phyloP scores from a whole-genome alignment of 35 echinoderm and acorn worm species.

The Apostichopus parvimensis region DNA sequence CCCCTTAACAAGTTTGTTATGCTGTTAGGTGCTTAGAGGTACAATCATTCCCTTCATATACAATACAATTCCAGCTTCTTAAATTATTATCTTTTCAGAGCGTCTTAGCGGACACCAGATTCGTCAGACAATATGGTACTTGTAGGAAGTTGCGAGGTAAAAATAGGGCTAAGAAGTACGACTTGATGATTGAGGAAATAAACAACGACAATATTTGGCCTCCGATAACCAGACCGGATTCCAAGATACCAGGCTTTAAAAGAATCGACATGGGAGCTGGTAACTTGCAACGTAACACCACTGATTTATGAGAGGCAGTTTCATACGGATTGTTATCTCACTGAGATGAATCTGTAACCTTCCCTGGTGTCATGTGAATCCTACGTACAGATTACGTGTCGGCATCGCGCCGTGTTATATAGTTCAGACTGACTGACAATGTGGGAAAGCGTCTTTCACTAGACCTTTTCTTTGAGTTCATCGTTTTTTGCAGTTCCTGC shows the following conservation, averaged over 20 bases:
- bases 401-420: too few relatives aligned
- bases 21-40: too few relatives aligned
- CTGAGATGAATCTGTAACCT: too few relatives aligned
- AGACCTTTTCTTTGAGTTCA: too few relatives aligned
- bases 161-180: constrained; percentile 51
- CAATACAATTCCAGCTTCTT: not conserved
- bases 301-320: constrained; percentile 8
- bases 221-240: constrained; percentile 51
- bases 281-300: constrained; percentile 1
- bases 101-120: constrained; percentile 66
- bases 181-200: constrained; percentile 59
- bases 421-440: too few relatives aligned
- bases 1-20: too few relatives aligned
- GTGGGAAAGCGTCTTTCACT: too few relatives aligned
- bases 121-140: constrained; percentile 59
- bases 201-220: constrained; percentile 76
- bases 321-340: too few relatives aligned
- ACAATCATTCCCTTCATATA: too few relatives aligned
- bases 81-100: constrained; percentile 46
- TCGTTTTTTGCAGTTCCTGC: too few relatives aligned
- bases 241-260: constrained; percentile 5
- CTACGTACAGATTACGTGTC: too few relatives aligned
- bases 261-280: not conserved
- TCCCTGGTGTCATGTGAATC: too few relatives aligned
- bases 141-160: constrained; percentile 65